Base-by-base conservation (phyloP, 2,888 invertebrate genomes). In the Mythimna albipuncta region DNA sequence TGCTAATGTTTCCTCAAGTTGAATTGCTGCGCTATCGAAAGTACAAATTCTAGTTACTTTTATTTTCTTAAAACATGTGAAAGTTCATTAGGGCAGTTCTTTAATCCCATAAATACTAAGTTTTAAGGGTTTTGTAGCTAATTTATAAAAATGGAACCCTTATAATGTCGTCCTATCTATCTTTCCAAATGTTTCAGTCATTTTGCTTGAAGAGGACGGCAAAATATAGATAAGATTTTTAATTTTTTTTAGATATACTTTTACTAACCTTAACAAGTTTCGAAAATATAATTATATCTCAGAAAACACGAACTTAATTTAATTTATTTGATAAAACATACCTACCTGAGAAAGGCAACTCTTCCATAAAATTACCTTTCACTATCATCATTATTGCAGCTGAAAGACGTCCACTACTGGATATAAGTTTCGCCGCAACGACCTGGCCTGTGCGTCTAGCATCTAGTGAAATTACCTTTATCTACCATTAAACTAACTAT, bases 1-100 rank as follows among this genome's bases (percentile, higher is more conserved):
- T 44, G 11, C 13, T 74, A 67, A 83, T 82, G 65, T 66, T 62
- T 70, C 75, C 64, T 70, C 59, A 57, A 35, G 21, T 52, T 64
- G 50, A 64, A 59, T 73, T 57, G 26, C 61, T 75, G 11, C 32
- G 50, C 74, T 80, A 81, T 81, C 70, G n/a, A 68, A 61, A 10
- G 35, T 63, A 72, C 57, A 55, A 80, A 70, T 80, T 83, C 32
- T 19, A 50, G 32, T 35, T 26, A 19, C 41, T 70, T 83, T 81
- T 80, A 81, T 83, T 80, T 80, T 55, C 62, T 65, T 38, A 41
- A 57, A 9, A 61, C 81, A 81, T 81, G 81, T 70, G n/a, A 81
- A n/a, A 41, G 50, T 65, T 80, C 19, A 79, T 57, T 52, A 44
- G 64, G 79, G n/a, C 79, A 75, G 52, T 59, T 77, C 41, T 73